Conservation (phyloP, 2,797 vertebrate species). For the Spinibarbus caldwelli region DNA sequence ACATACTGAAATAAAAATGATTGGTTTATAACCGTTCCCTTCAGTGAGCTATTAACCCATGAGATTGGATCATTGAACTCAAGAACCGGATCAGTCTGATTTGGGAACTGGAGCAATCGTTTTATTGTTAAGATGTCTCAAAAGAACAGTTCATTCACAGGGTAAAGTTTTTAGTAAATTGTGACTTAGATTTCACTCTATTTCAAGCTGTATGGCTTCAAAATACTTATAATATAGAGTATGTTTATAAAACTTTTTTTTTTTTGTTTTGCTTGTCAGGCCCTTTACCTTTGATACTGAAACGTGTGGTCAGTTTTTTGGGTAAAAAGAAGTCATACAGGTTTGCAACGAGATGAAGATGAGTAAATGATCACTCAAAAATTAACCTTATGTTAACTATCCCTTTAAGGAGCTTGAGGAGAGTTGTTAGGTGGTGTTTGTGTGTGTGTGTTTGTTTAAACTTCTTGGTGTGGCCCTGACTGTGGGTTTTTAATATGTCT, state of each 20-base stretch:
- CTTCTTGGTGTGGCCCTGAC: neutral
- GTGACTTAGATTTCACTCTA: neutral
- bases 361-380: no score
- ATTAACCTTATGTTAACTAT: neutral
- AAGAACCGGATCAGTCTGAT: neutral
- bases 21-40: neutral
- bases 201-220: neutral
- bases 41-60: neutral
- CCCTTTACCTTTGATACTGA: neutral
- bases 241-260: neutral
- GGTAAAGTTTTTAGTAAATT: neutral
- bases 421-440: neutral
- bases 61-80: neutral
- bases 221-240: neutral
- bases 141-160: no score
- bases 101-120: neutral
- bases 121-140: no score
- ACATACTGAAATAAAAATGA: neutral
- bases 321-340: no score
- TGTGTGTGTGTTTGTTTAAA: slow-evolving; percentile 21
- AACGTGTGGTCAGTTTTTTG: neutral
- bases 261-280: neutral
- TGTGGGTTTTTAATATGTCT: slow-evolving; percentile 44
- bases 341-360: neutral
- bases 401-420: neutral